Conservation (phyloP, 2,888 invertebrate species). For the Athrips mouffetella region DNA sequence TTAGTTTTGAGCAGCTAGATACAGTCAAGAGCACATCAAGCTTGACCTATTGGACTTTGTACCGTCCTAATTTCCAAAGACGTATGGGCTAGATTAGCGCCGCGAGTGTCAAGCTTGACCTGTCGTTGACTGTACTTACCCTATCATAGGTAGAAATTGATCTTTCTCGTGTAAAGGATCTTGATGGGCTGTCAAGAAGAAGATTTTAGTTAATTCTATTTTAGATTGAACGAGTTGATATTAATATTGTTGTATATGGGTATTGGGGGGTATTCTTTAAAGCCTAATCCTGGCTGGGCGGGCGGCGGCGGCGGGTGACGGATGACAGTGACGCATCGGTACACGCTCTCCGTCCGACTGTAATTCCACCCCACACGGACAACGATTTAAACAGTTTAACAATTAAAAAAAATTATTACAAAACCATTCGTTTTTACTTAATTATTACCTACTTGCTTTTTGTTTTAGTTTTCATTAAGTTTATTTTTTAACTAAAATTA, state of each 20-base stretch:
- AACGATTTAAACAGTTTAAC: conserved; percentile 56
- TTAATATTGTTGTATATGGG: conserved; percentile 37
- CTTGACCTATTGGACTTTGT: too few relatives aligned
- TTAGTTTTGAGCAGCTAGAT: too few relatives aligned
- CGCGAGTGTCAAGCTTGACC: too few relatives aligned
- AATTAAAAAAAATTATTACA: conserved; percentile 29
- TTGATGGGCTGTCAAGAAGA: neutral
- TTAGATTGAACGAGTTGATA: neutral
- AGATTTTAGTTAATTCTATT: neutral
- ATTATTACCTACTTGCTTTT: neutral
- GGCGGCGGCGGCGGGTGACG: conserved; percentile 44
- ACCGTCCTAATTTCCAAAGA: too few relatives aligned
- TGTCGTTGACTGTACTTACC: too few relatives aligned
- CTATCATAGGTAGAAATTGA: too few relatives aligned
- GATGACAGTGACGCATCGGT: conserved; percentile 78
- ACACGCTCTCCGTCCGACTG: conserved; percentile 71
- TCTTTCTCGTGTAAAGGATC: neutral
- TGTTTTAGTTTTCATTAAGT: too few relatives aligned
- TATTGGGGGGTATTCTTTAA: conserved; percentile 67
- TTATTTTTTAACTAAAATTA: too few relatives aligned
- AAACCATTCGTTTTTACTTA: neutral
- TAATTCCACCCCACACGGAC: conserved; percentile 64
- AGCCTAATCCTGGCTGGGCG: conserved; percentile 62
- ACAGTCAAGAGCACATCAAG: too few relatives aligned
- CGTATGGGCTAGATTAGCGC: too few relatives aligned